Percentiles rank a stretch among this genome's conserved stretches.
Evolutionary conservation across 2,888 invertebrate genomes (phyloP).

Genomic region (Lordiphosa fenestrarum): DNA sequence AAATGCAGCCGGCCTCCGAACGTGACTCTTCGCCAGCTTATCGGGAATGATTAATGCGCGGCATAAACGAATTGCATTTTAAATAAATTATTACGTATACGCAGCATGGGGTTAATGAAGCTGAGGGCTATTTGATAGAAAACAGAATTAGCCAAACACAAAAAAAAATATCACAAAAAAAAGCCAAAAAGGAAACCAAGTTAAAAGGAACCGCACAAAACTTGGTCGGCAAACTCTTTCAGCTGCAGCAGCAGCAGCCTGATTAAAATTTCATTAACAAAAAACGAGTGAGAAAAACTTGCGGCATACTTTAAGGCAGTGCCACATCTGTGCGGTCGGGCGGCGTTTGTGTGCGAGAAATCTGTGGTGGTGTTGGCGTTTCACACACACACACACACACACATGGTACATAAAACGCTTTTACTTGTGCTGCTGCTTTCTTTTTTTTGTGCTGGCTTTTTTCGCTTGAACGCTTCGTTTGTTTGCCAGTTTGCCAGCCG

Average conservation of each 20-base stretch:
- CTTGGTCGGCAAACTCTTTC: conserved; percentile 36
- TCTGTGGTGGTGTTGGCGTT: conserved; percentile 46
- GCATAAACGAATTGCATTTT: conserved; percentile 68
- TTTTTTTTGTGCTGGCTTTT: conserved; percentile 52
- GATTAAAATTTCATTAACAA: conserved; percentile 74
- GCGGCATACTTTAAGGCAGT: conserved; percentile 66
- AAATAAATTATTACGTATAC: conserved; percentile 70
- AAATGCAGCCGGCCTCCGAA: conserved; percentile 50
- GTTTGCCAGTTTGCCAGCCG: conserved; percentile 67
- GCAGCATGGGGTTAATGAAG: conserved; percentile 62
- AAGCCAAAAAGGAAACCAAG: conserved; percentile 2
- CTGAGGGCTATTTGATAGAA: conserved; percentile 53
- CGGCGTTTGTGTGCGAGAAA: conserved; percentile 44
- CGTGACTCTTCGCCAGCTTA: conserved; percentile 36
- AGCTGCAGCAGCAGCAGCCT: conserved; percentile 37
- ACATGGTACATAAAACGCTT: conserved; percentile 54
- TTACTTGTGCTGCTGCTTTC: conserved; percentile 42
- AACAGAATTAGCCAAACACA: conserved; percentile 1
- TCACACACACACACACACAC: conserved; percentile 22
- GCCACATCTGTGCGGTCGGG: conserved; percentile 16
- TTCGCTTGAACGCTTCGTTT: conserved; percentile 74
- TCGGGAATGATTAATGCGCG: conserved; percentile 59
- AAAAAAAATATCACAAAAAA: neutral
- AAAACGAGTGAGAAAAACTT: conserved; percentile 47
- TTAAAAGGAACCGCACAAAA: conserved; percentile 26